Evolutionary conservation across 2,113 vertebrate genomes (phyloP).

Genomic region (Megaceryle torquata): DNA sequence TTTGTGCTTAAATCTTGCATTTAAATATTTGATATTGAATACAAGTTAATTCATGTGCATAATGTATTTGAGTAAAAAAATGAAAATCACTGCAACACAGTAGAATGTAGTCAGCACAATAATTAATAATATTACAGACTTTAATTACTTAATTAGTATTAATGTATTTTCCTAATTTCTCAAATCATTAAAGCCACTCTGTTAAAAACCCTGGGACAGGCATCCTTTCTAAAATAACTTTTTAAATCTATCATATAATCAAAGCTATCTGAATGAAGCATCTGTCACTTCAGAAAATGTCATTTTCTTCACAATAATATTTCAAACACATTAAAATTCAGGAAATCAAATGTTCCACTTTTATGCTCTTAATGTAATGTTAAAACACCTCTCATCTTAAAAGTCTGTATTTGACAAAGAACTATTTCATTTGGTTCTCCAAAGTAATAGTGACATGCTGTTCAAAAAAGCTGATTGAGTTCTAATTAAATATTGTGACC

Average conservation of each 20-base stretch:
- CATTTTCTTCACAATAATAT: slow-evolving; percentile 82
- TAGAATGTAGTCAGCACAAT: slow-evolving; percentile 1
- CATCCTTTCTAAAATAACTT: slow-evolving; percentile 58
- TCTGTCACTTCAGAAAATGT: slow-evolving; percentile 77
- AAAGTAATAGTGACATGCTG: slow-evolving; percentile 79
- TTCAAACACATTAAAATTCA: slow-evolving; percentile 83
- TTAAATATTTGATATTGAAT: neutral
- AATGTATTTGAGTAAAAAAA: slow-evolving; percentile 1
- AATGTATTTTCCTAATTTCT: slow-evolving; percentile 63
- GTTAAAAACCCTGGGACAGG: slow-evolving; percentile 28
- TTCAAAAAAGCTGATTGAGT: slow-evolving; percentile 79
- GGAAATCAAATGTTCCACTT: slow-evolving; percentile 78
- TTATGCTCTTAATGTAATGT: slow-evolving; percentile 69
- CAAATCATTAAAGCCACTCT: slow-evolving; percentile 81
- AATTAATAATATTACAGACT: slow-evolving; percentile 37
- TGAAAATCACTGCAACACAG: neutral
- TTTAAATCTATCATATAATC: slow-evolving; percentile 76
- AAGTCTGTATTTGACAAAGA: slow-evolving; percentile 73
- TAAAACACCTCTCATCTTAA: slow-evolving; percentile 63
- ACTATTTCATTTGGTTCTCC: slow-evolving; percentile 79
- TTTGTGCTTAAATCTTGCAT: neutral
- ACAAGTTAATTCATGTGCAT: neutral
- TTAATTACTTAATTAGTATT: slow-evolving; percentile 56
- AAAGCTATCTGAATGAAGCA: slow-evolving; percentile 79
- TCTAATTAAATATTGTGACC: slow-evolving; percentile 79